Evolutionary conservation across 1,140 invertebrate genomes (phyloP), one percentile per base, ranked within the genome.

Genomic region (Drosophila rufa): DNA sequence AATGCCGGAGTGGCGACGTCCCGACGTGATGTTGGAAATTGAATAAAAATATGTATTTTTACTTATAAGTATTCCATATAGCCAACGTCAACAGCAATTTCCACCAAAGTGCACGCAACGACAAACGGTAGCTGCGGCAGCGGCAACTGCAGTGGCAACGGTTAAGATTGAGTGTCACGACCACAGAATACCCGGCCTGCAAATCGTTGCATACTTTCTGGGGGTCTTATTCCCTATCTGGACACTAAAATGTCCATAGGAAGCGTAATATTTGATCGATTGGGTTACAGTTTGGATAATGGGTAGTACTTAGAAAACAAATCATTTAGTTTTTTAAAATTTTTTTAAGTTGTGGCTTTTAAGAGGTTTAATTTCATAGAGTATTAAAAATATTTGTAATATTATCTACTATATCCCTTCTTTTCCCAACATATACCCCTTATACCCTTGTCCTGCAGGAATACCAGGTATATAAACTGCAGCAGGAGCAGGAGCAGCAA

Each of bases 91-190:
- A 85, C 65, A 79, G 74, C 78, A 75, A 89, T 87, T 87, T 87
- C 68, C 79, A 65, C 80, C 77, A 81, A 80, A 87, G 80, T 89
- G 84, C 84, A 87, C 80, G 85, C 80, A 83, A 89, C 77, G 76
- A 76, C 83, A 76, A 83, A 74, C 59, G 53, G 45, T 65, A 65
- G 47, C 64, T 69, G 62, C 53, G 59, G 61, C 25, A 56, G 4
- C 60, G 65, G 22, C 46, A 42, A 27, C 33, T 43, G 47, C 50
- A 53, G 11, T 19, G 12, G 17, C 5, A 53, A 55, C 15, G 15
- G 0, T 38, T 33, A 6, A 33, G 2, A 51, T 2, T 8, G 14
- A 19, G 3, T 19, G 51, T 55, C 17, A 19, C 51, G 33, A 55
- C 33, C 51, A 22, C 6, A 15, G 2, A 55, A 55, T 55, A 55